Evolutionary conservation across 2,888 invertebrate species (phyloP), one percentile per base, ranked within the genome.

Genomic region (Bimastos eiseni): DNA sequence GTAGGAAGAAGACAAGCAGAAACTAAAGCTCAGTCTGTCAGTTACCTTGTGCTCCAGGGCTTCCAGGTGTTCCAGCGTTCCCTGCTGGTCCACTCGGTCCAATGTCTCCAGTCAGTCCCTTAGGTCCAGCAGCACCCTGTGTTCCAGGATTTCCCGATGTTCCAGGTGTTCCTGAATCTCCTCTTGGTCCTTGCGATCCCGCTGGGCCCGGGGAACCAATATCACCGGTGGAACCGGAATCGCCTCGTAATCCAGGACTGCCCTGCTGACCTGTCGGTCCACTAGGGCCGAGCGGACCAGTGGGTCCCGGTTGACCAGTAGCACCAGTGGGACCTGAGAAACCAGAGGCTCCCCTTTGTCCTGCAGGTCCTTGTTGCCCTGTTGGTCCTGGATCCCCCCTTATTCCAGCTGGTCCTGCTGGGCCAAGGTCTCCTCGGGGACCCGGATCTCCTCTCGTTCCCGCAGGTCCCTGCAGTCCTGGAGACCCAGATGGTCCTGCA

Each of bases 361-460:
- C 91, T 15, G 13, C 19, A 33, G 91, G 90, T 30, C 89, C 90
- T 21, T 41, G 21, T 33, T 17, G 49, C 34, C 92, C 92, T 89
- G 33, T 33, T 38, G 38, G 21, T 83, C 92, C 92, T 24, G 89
- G 38, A 34, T 83, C 89, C 55, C 92, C 92, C 88, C 49, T 41
- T 15, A 17, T 83, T 33, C 90, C 92, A 70, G 37, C 49, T n/a
- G 89, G 89, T 15, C 92, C 92, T 2, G 90, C n/a, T 49, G 90
- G 90, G 37, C 92, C 92, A 38, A 84, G 34, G 21, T 91, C 91
- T 36, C 92, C 92, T 89, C 88, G 55, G 13, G 36, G 90, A 70
- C 91, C 90, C 70, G 70, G 55, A 33, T 91, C 88, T 88, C 92
- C 92, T 36, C 88, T 30, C 33, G 90, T 83, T 41, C 92, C 92